Evolutionary conservation across 2,888 invertebrate genomes (phyloP), one percentile per base, ranked within the genome.

Genomic region (Plemyria rubiginata): DNA sequence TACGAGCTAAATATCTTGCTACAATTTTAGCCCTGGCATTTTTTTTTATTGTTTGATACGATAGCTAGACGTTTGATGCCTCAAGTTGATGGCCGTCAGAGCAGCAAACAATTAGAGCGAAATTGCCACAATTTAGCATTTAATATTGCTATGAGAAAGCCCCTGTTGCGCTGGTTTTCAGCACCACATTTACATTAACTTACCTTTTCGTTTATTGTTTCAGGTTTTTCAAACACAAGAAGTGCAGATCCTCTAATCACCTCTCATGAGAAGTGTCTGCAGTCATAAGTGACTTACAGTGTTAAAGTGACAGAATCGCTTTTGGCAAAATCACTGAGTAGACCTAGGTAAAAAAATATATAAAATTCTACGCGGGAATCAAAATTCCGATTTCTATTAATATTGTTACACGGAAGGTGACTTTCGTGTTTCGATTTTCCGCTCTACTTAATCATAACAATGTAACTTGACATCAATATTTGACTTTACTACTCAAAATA

Each of bases 391-490:
- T 15, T 15, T 43, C 43, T n/a, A 15, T 3, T 8, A 6, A 15
- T 43, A 13, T 15, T 13, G 15, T 11, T 16, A 16, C 11, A 11
- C 45, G 8, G 16, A 45, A 45, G 9, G 9, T 8, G 2, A 15
- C 43, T 15, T 43, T 43, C 0, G 11, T 16, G 16, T 45, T 16
- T 45, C 8, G 11, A 45, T 45, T 45, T 45, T 15, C 45, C 45
- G 16, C 45, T 9, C 11, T 8, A 16, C 16, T 16, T 45, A 9
- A 0, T 7, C 13, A 13, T 15, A 15, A 6, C 16, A 45, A 45
- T 45, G 45, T 45, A 45, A 40, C 32, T 46, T 49, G 29, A 50
- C 36, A 52, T n/a, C 22, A 28, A 8, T n/a, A 5, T 51, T 51
- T 13, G 15, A 22, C 9, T 28, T 28, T 16, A 48, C n/a, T 9